Evolutionary conservation across 2,888 invertebrate genomes (phyloP), one percentile per base, ranked within the genome.

Genomic region (Thyatira batis): DNA sequence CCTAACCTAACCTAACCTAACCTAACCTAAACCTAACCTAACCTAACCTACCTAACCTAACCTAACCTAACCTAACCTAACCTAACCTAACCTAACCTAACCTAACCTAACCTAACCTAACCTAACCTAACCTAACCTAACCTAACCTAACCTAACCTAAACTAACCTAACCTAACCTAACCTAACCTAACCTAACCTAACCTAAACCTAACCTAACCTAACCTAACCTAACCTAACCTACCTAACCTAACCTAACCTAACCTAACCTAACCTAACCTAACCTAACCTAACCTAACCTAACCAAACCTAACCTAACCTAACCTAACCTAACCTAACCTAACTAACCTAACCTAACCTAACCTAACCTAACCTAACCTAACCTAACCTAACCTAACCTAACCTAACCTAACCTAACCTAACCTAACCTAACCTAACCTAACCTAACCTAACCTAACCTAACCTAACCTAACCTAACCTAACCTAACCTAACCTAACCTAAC

Each of bases 401-500:
- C 54, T 54, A 54, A 54, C 54, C 54, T 54, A 54, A 28, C 28
- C 28, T 28, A 28, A 53, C 53, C 52, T 52, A 52, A 52, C 48
- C 52, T 48, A 52, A 52, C 52, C 53, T 50, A 53, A 53, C 55
- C 55, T 52, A 55, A 52, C 55, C 55, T 52, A 55, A 52, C 55
- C 55, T 52, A 55, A 52, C 55, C 55, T 52, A 53, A 49, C 53
- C 53, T 50, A 56, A 52, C 55, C 55, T 52, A 56, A 52, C 55
- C 55, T 50, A 54, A 51, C 55, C 55, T 50, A 51, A 52, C 52
- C 51, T 48, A 55, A 55, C 54, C 49, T 55, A 55, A 55, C 55
- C 55, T 52, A 55, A 55, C 55, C 55, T 52, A 55, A 55, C 55
- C 55, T 55, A 55, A 52, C 55, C 56, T 50, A 56, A 56, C 56